Conservation (phyloP, 1,140 invertebrate genomes). For the Ridgeia piscesae region DNA sequence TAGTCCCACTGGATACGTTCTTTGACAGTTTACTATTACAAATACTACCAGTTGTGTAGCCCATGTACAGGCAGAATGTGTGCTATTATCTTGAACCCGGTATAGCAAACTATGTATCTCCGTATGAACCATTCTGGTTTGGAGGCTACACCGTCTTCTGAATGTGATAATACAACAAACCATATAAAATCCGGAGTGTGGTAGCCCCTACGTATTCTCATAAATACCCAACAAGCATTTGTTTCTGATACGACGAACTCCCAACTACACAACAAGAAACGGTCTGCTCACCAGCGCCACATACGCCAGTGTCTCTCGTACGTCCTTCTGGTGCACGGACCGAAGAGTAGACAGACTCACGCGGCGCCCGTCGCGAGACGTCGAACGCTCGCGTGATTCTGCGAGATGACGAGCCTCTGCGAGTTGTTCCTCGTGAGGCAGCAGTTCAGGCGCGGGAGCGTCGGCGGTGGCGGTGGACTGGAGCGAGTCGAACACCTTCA, state of each 20-base stretch:
- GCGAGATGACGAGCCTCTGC: background rate
- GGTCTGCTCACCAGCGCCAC: too few species aligned
- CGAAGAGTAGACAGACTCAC: too few species aligned
- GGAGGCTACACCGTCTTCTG: too few species aligned
- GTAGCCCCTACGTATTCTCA: background rate
- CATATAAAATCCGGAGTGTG: background rate
- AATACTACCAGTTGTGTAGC: too few species aligned
- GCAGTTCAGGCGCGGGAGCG: background rate
- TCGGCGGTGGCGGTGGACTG: background rate
- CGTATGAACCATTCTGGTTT: too few species aligned
- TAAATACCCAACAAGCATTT: background rate
- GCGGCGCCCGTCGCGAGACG: too few species aligned
- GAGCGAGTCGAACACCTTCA: conserved; percentile 2
- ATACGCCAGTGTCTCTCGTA: too few species aligned
- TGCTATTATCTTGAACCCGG: too few species aligned
- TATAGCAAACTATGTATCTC: too few species aligned
- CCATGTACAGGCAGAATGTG: too few species aligned
- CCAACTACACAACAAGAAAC: background rate
- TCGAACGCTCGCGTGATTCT: too few species aligned
- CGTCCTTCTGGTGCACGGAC: too few species aligned
- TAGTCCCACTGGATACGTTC: background rate
- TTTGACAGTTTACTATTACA: background rate
- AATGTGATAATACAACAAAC: background rate
- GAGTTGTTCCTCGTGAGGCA: background rate
- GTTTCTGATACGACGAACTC: background rate